phyloP scores from a whole-genome alignment of 1,140 invertebrate species.

The Probaryconus sp. region DNA sequence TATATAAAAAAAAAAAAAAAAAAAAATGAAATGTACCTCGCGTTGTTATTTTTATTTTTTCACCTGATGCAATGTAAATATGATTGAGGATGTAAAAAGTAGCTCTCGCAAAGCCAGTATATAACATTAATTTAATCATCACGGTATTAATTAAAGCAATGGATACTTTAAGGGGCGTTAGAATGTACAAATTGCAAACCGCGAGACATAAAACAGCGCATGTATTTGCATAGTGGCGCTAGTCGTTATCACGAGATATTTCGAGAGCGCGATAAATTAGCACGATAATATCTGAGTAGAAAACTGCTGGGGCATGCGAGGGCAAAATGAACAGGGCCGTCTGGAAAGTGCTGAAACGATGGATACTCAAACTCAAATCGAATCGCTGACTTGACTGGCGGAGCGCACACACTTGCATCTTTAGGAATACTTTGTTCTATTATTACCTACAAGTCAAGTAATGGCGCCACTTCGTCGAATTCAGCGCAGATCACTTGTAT shows the following conservation, averaged over 20 bases:
- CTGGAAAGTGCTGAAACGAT: conserved; percentile 54
- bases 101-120: conserved; percentile 3
- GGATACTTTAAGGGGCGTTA: conserved; percentile 26
- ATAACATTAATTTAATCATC: conserved; percentile 28
- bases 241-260: conserved; percentile 60
- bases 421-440: conserved; percentile 28
- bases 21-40: too few relatives aligned
- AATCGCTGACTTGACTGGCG: conserved; percentile 47
- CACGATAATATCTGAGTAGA: conserved; percentile 60
- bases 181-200: conserved; percentile 43
- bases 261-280: conserved; percentile 61
- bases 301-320: conserved; percentile 58
- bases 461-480: conserved; percentile 26
- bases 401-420: conserved; percentile 20
- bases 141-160: conserved; percentile 43
- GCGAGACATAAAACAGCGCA: conserved; percentile 32
- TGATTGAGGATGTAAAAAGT: neutral
- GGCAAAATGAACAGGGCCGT: conserved; percentile 43
- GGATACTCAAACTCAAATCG: conserved; percentile 30
- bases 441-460: conserved; percentile 35
- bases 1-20: too few relatives aligned
- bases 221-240: conserved; percentile 50
- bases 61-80: too few relatives aligned
- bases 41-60: too few relatives aligned
- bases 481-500: conserved; percentile 2